Evolutionary conservation across 1,140 invertebrate genomes (phyloP).

Genomic region (Lethocerus indicus): DNA sequence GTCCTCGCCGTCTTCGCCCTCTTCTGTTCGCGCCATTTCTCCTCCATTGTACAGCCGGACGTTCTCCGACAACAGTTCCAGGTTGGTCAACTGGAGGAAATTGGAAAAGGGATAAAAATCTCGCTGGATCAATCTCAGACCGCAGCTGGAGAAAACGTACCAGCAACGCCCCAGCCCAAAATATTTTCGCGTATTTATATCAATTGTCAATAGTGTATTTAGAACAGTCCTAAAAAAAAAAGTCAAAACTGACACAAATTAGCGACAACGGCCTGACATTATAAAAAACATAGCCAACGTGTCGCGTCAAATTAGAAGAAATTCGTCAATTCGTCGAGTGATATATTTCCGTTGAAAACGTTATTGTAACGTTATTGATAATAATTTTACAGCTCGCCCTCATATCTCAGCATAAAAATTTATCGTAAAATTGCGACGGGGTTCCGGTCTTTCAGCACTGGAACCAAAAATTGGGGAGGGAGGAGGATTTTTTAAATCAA

Average conservation of each 20-base stretch:
- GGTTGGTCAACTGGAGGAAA: conserved; percentile 34
- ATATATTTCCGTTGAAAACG: too few species aligned
- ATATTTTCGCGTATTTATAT: not conserved
- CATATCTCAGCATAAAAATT: too few species aligned
- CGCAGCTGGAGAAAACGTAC: too few species aligned
- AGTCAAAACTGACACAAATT: conserved; percentile 7
- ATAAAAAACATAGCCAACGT: not conserved
- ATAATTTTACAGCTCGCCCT: too few species aligned
- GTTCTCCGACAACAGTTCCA: conserved; percentile 64
- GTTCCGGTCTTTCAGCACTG: too few species aligned
- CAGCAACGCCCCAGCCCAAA: too few species aligned
- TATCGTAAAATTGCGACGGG: too few species aligned
- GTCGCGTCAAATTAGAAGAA: too few species aligned
- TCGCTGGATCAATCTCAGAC: not conserved
- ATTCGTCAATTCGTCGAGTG: too few species aligned
- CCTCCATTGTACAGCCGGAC: conserved; percentile 59
- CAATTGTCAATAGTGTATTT: not conserved
- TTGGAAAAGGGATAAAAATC: not conserved
- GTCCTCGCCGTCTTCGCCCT: conserved; percentile 60
- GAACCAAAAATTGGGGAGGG: too few species aligned
- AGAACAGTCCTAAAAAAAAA: not conserved
- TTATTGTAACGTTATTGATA: too few species aligned
- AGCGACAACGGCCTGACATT: not conserved
- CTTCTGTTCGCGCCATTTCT: conserved; percentile 71
- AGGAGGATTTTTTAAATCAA: too few species aligned